Evolutionary conservation across 1,140 invertebrate genomes (phyloP).

Genomic region (Paralvinella palmiformis): DNA sequence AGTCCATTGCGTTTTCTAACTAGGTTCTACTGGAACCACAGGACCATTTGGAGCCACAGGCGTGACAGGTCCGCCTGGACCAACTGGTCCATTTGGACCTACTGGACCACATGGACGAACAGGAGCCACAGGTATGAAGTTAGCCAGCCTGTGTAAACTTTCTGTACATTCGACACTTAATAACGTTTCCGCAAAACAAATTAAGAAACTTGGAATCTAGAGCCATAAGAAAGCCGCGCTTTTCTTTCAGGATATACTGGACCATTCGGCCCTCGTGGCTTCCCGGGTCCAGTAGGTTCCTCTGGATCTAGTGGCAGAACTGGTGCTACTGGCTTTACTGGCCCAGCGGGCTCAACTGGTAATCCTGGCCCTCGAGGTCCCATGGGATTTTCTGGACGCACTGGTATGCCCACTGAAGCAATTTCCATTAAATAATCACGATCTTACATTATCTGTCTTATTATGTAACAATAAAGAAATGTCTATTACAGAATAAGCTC

Average conservation of each 20-base stretch:
- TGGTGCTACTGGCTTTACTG: slow-evolving; percentile 4
- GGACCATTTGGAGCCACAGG: slow-evolving; percentile 1
- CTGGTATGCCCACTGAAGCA: neutral
- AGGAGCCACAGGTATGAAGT: neutral
- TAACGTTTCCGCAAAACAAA: neutral
- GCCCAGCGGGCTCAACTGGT: slow-evolving; percentile 4
- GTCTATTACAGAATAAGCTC: too few species aligned
- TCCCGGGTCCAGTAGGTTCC: neutral
- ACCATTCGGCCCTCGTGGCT: neutral
- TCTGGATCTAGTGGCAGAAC: neutral
- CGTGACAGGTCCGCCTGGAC: slow-evolving; percentile 3
- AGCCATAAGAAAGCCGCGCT: neutral
- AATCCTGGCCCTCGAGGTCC: neutral
- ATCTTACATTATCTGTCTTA: neutral
- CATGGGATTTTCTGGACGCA: neutral
- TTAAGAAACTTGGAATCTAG: neutral
- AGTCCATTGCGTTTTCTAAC: neutral
- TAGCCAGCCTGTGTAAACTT: neutral
- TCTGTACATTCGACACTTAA: neutral
- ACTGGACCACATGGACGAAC: slow-evolving; percentile 5
- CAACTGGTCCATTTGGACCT: neutral
- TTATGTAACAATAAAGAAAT: too few species aligned
- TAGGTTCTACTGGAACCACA: slow-evolving; percentile 1
- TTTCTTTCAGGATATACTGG: too few species aligned
- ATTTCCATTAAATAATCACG: neutral